phyloP scores from a whole-genome alignment of 92 coral and sea anemone species.

The Phymanthus crucifer region DNA sequence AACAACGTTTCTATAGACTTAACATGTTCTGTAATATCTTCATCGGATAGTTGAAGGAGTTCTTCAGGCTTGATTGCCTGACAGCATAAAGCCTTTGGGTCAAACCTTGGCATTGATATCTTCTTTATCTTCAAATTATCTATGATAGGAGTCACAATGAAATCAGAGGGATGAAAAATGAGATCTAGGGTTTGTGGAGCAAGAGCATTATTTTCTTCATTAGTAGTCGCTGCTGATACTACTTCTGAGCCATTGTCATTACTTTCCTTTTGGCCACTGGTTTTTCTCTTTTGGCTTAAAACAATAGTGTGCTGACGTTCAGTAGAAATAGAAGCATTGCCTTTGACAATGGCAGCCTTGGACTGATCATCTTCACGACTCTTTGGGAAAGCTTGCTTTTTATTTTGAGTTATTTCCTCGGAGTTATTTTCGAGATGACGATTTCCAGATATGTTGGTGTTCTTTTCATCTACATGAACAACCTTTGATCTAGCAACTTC shows the following conservation, averaged over 20 bases:
- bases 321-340: neutral
- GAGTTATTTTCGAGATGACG: neutral
- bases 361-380: neutral
- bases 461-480: conserved; percentile 6
- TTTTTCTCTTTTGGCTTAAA: neutral
- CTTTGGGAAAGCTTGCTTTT: neutral
- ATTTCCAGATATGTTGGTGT: neutral
- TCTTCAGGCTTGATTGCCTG: conserved; percentile 86
- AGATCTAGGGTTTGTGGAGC: conserved; percentile 41
- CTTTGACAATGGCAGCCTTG: neutral
- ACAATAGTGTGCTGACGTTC: neutral
- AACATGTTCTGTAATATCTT: conserved; percentile 67
- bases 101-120: conserved; percentile 78
- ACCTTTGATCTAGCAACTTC: conserved; percentile 31
- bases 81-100: conserved; percentile 83
- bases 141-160: conserved; percentile 79
- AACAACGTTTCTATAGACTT: conserved; percentile 56
- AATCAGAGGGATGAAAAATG: conserved; percentile 84
- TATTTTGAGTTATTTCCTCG: conserved; percentile 3
- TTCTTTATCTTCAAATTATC: conserved; percentile 93
- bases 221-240: neutral
- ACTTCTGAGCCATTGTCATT: neutral
- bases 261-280: conserved; percentile 6
- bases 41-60: conserved; percentile 60
- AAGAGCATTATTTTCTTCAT: neutral